Conservation (phyloP, 1,140 invertebrate genomes). For the Pemphigus obesinymphae region DNA sequence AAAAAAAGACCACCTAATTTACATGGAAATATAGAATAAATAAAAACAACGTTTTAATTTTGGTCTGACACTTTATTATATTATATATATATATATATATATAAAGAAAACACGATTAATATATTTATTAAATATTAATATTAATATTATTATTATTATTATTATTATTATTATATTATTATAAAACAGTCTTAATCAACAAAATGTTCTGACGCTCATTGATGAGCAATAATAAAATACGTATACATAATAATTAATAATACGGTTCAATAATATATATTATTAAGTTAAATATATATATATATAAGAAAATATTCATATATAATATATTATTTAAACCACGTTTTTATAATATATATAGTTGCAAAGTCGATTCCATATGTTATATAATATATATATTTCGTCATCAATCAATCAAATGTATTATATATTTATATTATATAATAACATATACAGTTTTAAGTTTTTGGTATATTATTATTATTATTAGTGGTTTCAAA, state of each 20-base stretch:
- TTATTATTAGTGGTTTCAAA: not conserved
- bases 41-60: not conserved
- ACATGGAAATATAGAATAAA: too few relatives aligned
- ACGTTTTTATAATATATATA: not conserved
- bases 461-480: not conserved
- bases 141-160: not conserved
- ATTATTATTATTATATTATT: slow-evolving; percentile 1
- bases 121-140: slow-evolving; percentile 11
- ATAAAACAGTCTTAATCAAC: slow-evolving; percentile 40
- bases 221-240: slow-evolving; percentile 21
- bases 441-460: not conserved
- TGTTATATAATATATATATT: too few relatives aligned
- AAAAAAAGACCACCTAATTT: too few relatives aligned
- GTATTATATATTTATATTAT: not conserved
- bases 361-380: not conserved
- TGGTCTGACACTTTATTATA: slow-evolving; percentile 41
- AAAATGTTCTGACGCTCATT: slow-evolving; percentile 37
- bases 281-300: not conserved
- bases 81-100: slow-evolving; percentile 15
- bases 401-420: not conserved
- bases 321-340: not conserved
- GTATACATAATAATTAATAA: slow-evolving; percentile 12
- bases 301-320: slow-evolving; percentile 6
- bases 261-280: not conserved
- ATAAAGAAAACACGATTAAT: slow-evolving; percentile 40